phyloP scores from a whole-genome alignment of 2,888 invertebrate genomes.

The Aethes cnicana region DNA sequence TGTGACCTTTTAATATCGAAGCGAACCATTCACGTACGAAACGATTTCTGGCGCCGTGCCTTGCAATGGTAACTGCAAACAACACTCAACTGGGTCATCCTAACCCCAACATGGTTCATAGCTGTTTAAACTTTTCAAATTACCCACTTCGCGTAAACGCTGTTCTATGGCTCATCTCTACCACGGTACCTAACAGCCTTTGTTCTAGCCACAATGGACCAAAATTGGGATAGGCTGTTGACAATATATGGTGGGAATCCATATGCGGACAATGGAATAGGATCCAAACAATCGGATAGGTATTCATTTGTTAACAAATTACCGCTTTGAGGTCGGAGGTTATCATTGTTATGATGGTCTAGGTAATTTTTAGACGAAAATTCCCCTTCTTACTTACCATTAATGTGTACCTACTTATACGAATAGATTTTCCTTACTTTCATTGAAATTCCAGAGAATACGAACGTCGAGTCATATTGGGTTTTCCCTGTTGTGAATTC shows the following conservation, averaged over 20 bases:
- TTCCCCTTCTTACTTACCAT: no score
- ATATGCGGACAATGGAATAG: conserved; percentile 54
- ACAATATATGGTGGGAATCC: conserved; percentile 47
- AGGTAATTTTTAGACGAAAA: no score
- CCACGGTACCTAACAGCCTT: conserved; percentile 53
- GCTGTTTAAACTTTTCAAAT: conserved; percentile 9
- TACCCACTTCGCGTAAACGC: neutral
- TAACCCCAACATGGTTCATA: conserved; percentile 57
- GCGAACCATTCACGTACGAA: no score
- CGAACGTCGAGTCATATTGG: no score
- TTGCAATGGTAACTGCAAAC: no score
- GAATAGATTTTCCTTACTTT: no score
- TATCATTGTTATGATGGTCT: neutral
- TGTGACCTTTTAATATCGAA: no score
- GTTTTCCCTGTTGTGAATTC: no score
- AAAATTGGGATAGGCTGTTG: conserved; percentile 63
- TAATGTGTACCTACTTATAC: no score
- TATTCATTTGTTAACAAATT: conserved; percentile 12
- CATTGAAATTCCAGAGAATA: no score
- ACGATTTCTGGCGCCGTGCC: neutral
- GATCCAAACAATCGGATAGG: conserved; percentile 18
- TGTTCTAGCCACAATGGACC: conserved; percentile 67
- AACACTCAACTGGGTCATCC: no score
- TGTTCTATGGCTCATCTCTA: conserved; percentile 44
- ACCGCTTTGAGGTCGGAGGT: neutral